A percentile compares a stretch with the other conserved stretches of the same genome.
Conservation (phyloP, 1,140 invertebrate species). For the Daktulosphaira vitifoliae region DNA sequence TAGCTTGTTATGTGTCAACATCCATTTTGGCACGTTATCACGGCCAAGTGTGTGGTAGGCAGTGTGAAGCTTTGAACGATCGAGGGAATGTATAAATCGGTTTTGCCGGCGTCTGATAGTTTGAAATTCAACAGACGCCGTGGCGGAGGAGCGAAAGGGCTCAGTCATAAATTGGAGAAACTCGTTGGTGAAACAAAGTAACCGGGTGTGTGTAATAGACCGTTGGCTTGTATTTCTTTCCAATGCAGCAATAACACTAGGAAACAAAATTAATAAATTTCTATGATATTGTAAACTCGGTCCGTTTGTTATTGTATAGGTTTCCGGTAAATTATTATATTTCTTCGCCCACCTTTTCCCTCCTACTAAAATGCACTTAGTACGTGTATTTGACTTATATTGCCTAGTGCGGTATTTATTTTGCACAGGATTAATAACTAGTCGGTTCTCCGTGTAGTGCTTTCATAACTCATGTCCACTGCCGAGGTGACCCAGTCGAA, state of each 20-base stretch:
- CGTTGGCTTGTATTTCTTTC: slow-evolving; percentile 22
- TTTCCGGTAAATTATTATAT: slow-evolving; percentile 17
- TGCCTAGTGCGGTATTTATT: too few species aligned
- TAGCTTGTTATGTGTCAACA: too few species aligned
- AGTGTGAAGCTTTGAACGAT: too few species aligned
- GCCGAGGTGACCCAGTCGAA: too few species aligned
- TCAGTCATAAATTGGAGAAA: slow-evolving; percentile 10
- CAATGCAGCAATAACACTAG: not conserved
- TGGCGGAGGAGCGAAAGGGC: not conserved
- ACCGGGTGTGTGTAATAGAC: slow-evolving; percentile 27
- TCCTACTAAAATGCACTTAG: not conserved
- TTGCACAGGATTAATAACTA: too few species aligned
- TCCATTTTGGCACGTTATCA: too few species aligned
- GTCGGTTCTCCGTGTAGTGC: too few species aligned
- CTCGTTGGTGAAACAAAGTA: slow-evolving; percentile 17
- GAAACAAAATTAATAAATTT: slow-evolving; percentile 33
- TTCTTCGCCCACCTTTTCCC: not conserved
- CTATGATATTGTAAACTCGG: not conserved
- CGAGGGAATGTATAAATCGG: slow-evolving; percentile 16
- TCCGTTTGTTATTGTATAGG: not conserved
- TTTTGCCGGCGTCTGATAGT: not conserved
- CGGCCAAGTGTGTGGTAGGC: too few species aligned
- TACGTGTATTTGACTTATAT: too few species aligned
- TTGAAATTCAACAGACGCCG: not conserved
- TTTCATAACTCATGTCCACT: too few species aligned